Base-by-base conservation (phyloP, 2,797 vertebrate species). In the Onychomys arenicola region DNA sequence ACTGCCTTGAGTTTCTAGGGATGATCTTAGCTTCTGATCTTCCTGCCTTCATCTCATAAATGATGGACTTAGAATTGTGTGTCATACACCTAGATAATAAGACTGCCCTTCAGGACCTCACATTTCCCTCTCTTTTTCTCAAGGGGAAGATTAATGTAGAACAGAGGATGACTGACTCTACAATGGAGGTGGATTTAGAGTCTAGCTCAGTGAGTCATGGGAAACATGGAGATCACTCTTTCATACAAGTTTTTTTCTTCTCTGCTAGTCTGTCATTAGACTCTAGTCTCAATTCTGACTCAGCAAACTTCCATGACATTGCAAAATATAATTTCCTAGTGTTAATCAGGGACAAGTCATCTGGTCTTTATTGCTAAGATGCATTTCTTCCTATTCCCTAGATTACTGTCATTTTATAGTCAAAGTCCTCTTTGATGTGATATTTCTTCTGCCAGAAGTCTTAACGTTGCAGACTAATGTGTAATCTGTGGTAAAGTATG, bases 231-330 rank as follows among this genome's bases (percentile, higher is more conserved):
- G 75, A 65, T 87, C 59, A 32, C 73, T 63, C 25, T n/a, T 43
- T 71, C 12, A 49, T 92, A 46, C 40, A 6, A 4, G 34, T 0
- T 75, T 77, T 85, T 93, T 81, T 90, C 69, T 55, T 76, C 67
- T 94, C 78, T 88, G 10, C 63, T 40, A 29, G n/a, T 80, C n/a
- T 95, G 23, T 88, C 52, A 61, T 87, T 92, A 65, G 4, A 83
- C 34, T 55, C 43, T 67, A 95, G 77, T 69, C 82, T 96, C 61
- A 84, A 29, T n/a, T 94, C 34, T 95, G 91, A 97, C 43, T 95
- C 73, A 76, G 29, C 27, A 89, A 29, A 57, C 29, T 94, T 76
- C 65, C n/a, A 43, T 84, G 69, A 40, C 52, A 49, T 89, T 95
- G 83, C 59, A 82, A 86, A 81, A 67, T 59, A 40, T 8, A 43